Evolutionary conservation across 2,113 vertebrate genomes (phyloP), one percentile per base, ranked within the genome.

Genomic region (Ceuthmochares aereus): DNA sequence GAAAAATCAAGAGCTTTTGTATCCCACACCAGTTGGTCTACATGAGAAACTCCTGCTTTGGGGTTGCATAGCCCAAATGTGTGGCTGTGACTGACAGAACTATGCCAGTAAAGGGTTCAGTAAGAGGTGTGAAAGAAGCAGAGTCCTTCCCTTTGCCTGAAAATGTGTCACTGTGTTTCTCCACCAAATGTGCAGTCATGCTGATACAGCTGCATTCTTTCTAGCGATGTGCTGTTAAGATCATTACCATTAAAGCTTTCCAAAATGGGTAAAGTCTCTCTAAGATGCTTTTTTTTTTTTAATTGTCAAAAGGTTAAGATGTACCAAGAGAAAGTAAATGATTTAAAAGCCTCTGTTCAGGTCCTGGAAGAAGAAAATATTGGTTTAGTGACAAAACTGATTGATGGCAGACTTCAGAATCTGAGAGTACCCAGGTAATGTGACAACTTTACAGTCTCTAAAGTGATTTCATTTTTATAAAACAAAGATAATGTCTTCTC

Each of bases 321-420:
- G 32, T 98, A 98, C 68, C 96, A 11, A 72, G 97, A 97, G 49
- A 95, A 98, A 90, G 92, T 98, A 37, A 80, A 66, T 45, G 78
- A 96, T 68, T 59, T 99, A 95, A 97, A 98, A 94, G 69, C 47
- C 29, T 81, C 69, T 55, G 89, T 98, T 89, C 94, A 97, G 30
- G 77, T 96, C 34, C 83, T 98, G 32, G 98, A 99, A 96, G 95
- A 97, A 96, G 98, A 98, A 97, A 99, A 99, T 83, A 78, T 98
- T 67, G 27, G 26, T 87, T 94, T 98, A 93, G 95, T 98, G 69
- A 85, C 90, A 73, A 95, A 98, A 82, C 64, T 98, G 42, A 97
- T 98, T 76, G 96, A 98, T 37, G 91, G 47, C 59, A 98, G 76
- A 95, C 94, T 98, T 78, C 83, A 94, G 70, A 94, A 98, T 87